A percentile compares a stretch with the other conserved stretches of the same genome.
Conservation (phyloP, 2,797 vertebrate species). For the Serranus cabrilla region DNA sequence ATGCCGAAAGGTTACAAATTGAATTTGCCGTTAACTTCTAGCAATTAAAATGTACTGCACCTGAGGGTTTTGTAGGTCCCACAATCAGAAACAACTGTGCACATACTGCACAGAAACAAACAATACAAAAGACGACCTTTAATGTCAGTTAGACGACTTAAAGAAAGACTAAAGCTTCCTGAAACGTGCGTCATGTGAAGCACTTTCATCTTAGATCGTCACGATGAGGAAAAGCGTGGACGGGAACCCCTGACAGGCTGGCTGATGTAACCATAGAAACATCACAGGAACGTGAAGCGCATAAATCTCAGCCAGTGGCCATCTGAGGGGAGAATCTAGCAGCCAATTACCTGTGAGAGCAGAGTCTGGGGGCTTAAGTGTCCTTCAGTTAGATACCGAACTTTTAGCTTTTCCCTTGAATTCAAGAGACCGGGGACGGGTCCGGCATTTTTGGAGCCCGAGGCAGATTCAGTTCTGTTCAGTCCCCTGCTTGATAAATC, state of each 20-base stretch:
- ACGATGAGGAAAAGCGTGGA: slow-evolving; percentile 22
- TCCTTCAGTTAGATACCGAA: not conserved
- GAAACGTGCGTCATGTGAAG: not conserved
- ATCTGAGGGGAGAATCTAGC: not conserved
- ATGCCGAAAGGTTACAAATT: too few relatives aligned
- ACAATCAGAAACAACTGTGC: too few relatives aligned
- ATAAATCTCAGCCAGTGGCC: slow-evolving; percentile 10
- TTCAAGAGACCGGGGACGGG: too few relatives aligned
- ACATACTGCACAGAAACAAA: not conserved
- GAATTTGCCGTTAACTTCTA: not conserved
- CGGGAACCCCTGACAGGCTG: not conserved
- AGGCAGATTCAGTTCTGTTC: too few relatives aligned
- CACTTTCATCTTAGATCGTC: slow-evolving; percentile 33
- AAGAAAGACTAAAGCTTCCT: slow-evolving; percentile 1
- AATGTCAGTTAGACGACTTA: not conserved
- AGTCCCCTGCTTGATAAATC: too few relatives aligned
- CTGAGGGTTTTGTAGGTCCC: not conserved
- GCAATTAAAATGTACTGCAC: not conserved
- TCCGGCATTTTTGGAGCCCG: too few relatives aligned
- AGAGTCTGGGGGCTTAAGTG: slow-evolving; percentile 10
- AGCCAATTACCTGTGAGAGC: slow-evolving; percentile 9
- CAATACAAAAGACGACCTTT: slow-evolving; percentile 1
- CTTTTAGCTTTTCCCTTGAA: not conserved
- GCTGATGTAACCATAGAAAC: slow-evolving; percentile 36
- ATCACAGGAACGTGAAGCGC: not conserved